Conservation (phyloP, 2,113 vertebrate genomes). For the Tetrax tetrax region DNA sequence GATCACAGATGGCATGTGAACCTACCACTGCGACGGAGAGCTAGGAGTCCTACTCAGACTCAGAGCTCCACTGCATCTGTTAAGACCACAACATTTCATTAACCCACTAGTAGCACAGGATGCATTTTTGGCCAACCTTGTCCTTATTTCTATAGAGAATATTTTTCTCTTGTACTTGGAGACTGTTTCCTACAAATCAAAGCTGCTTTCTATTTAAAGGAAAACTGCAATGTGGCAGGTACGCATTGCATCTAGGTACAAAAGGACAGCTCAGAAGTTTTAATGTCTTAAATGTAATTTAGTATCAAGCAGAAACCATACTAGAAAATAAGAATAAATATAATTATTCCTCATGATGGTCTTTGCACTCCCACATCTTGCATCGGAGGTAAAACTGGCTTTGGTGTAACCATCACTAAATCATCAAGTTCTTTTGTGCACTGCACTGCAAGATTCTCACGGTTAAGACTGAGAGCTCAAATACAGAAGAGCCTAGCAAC, state of each 20-base stretch:
- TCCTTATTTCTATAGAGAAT: background rate
- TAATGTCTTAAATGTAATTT: background rate
- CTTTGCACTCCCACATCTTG: background rate
- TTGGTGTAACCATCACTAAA: background rate
- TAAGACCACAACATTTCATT: background rate
- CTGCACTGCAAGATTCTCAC: background rate
- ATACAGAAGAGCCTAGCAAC: background rate
- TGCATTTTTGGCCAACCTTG: background rate
- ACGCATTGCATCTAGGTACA: accelerated
- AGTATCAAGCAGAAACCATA: accelerated
- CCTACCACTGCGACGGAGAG: accelerated
- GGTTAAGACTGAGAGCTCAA: background rate
- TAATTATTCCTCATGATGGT: background rate
- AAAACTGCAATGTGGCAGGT: background rate
- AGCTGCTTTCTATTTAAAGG: background rate
- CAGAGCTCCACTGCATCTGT: background rate
- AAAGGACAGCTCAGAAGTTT: background rate
- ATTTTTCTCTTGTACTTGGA: background rate
- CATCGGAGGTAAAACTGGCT: background rate
- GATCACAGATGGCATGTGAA: background rate
- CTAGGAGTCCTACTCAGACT: background rate
- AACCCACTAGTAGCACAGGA: background rate
- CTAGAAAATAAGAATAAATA: background rate
- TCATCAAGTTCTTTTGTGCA: background rate
- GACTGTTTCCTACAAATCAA: background rate